A percentile compares a stretch with the other conserved stretches of the same genome.
Conservation (phyloP, 2,113 vertebrate species). For the Melanerpes formicivorus region DNA sequence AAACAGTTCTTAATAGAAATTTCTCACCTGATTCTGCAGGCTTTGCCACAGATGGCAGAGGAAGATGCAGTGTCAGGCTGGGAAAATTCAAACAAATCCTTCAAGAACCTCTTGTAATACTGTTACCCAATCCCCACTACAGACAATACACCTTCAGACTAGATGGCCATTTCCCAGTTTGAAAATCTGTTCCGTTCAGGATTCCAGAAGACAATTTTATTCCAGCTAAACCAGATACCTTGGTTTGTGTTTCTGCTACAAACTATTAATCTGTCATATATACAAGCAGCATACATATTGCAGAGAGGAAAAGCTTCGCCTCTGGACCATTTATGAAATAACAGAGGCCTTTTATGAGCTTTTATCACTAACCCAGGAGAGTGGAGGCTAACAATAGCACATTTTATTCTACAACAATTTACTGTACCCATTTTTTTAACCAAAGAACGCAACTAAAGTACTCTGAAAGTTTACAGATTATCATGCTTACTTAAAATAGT, state of each 20-base stretch:
- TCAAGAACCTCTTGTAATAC: background rate
- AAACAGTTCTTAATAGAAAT: background rate
- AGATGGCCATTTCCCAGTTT: background rate
- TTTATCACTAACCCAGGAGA: constrained; percentile 8
- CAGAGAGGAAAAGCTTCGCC: background rate
- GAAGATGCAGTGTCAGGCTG: background rate
- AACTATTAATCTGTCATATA: background rate
- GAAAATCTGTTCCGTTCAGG: background rate
- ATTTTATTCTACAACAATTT: constrained; percentile 22
- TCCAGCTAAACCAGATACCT: background rate
- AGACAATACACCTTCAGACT: background rate
- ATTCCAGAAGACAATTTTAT: background rate
- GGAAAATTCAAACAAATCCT: background rate
- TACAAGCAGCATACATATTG: background rate
- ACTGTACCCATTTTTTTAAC: background rate
- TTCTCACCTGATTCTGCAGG: background rate
- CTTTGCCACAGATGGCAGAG: background rate
- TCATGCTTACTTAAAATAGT: background rate
- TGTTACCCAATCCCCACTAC: background rate
- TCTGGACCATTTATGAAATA: background rate
- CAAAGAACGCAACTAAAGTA: background rate
- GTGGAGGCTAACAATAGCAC: background rate
- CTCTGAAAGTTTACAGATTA: constrained; percentile 3
- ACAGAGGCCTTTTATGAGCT: background rate
- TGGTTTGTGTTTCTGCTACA: background rate